phyloP scores from a whole-genome alignment of 2,888 invertebrate genomes.

The Glaucopsyche alexis region DNA sequence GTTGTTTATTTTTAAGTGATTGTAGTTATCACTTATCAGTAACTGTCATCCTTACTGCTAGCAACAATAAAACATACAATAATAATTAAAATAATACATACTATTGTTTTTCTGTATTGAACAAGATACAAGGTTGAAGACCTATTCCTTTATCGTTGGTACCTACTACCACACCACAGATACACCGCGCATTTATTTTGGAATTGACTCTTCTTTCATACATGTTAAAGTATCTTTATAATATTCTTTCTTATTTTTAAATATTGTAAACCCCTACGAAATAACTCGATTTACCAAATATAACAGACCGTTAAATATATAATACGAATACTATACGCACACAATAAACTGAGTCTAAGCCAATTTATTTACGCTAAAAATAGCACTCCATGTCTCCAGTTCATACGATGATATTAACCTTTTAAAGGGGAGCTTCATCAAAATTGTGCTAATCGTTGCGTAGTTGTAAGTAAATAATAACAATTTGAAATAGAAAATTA shows the following conservation, averaged over 20 bases:
- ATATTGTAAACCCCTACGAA: too few relatives aligned
- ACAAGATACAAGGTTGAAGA: too few relatives aligned
- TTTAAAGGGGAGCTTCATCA: slow-evolving; percentile 64
- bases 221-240: too few relatives aligned
- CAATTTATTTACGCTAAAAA: slow-evolving; percentile 80
- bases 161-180: too few relatives aligned
- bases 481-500: not conserved
- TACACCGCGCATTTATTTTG: too few relatives aligned
- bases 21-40: not conserved
- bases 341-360: slow-evolving; percentile 76
- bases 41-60: not conserved
- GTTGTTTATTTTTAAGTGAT: slow-evolving; percentile 23
- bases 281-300: not conserved
- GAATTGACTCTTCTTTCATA: too few relatives aligned
- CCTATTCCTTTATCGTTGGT: too few relatives aligned
- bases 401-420: slow-evolving; percentile 72
- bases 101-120: too few relatives aligned
- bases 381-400: slow-evolving; percentile 70
- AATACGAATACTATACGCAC: slow-evolving; percentile 57
- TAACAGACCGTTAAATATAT: slow-evolving; percentile 4
- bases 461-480: not conserved
- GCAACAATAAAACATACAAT: not conserved
- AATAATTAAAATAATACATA: too few relatives aligned
- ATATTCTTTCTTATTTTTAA: too few relatives aligned
- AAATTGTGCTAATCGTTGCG: slow-evolving; percentile 35